Conservation (phyloP, 2,797 vertebrate species). For the Pyrocephalus nanus region DNA sequence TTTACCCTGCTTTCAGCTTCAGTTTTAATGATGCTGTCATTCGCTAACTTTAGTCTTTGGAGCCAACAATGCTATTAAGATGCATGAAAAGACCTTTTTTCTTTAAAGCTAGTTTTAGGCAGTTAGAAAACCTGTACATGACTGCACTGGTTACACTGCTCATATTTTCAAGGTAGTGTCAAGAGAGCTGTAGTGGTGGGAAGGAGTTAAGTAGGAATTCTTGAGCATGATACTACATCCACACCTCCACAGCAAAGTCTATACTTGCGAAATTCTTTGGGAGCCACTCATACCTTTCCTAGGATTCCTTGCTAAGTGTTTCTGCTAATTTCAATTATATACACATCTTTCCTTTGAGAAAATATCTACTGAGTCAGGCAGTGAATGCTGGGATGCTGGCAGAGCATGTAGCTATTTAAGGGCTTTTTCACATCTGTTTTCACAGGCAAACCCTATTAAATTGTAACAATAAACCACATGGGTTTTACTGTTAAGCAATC, state of each 20-base stretch:
- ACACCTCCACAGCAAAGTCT: not conserved
- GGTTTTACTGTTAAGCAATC: conserved; percentile 1
- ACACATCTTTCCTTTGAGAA: not conserved
- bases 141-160: not conserved
- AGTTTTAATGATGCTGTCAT: not conserved
- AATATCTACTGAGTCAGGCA: not conserved
- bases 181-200: not conserved
- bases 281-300: not conserved
- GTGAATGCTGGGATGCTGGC: not conserved
- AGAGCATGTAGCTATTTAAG: not conserved
- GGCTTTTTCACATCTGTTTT: conserved; percentile 13
- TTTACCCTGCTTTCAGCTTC: not conserved
- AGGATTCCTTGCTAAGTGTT: not conserved
- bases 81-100: accelerated
- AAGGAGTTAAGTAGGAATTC: not conserved
- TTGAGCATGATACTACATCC: not conserved
- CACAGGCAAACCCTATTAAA: not conserved
- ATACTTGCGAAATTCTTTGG: not conserved
- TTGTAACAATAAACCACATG: not conserved
- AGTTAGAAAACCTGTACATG: not conserved
- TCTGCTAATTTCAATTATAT: not conserved
- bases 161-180: not conserved
- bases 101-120: not conserved
- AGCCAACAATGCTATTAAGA: not conserved
- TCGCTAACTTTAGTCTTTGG: not conserved